Conservation (phyloP, 2,888 invertebrate species). For the Napeogenes sylphis region DNA sequence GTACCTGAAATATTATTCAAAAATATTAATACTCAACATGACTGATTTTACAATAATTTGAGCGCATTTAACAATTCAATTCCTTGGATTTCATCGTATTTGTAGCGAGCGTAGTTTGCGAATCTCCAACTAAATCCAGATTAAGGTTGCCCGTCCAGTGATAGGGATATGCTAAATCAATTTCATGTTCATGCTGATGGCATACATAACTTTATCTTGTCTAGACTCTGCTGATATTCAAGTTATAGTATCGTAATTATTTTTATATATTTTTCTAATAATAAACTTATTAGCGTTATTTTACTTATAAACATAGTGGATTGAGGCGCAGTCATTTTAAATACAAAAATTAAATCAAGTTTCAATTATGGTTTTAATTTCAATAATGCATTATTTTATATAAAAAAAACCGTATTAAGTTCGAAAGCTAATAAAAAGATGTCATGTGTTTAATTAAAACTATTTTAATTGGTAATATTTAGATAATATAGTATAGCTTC, state of each 20-base stretch:
- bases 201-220: background rate
- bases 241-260: background rate
- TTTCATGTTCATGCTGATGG: background rate
- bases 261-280: no score
- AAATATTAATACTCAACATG: slow-evolving; percentile 10
- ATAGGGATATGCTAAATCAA: slow-evolving; percentile 8
- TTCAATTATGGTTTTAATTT: no score
- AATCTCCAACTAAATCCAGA: slow-evolving; percentile 27
- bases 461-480: background rate
- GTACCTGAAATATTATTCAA: background rate
- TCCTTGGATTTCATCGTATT: slow-evolving; percentile 24
- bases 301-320: no score
- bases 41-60: slow-evolving; percentile 17
- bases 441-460: no score
- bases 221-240: background rate
- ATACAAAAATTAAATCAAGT: no score
- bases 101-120: slow-evolving; percentile 22
- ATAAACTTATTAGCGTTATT: no score
- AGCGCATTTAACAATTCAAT: slow-evolving; percentile 19
- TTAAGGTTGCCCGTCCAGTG: slow-evolving; percentile 21
- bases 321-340: no score
- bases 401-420: no score
- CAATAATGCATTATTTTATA: no score
- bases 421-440: no score
- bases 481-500: background rate